Base-by-base conservation (phyloP, 2,113 vertebrate genomes). In the Pleuronectes platessa region DNA sequence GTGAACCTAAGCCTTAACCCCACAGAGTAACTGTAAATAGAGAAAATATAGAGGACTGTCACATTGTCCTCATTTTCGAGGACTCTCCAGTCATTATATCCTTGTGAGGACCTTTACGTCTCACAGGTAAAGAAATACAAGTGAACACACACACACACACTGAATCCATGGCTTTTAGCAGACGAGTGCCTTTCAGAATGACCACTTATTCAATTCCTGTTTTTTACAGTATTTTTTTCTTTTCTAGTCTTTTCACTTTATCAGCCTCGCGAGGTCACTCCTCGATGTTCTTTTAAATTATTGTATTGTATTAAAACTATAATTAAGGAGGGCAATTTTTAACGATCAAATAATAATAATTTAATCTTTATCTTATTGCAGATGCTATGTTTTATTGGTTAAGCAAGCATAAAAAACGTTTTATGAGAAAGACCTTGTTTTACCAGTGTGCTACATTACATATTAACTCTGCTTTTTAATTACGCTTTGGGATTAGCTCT, bases 131-230 rank as follows among this genome's bases (percentile, higher is more conserved):
- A 81, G 78, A 86, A 81, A 84, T 88, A 88, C 83, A 89, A 61
- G 54, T 64, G 9, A 60, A 78, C 47, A 78, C 69, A 86, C 58
- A 76, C 15, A 85, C 85, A 27, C 26, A 90, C 86, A 88, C 85
- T 77, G 82, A 85, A 89, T 68, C 54, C 63, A 95, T 95, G 94
- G 95, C 96, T 97, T 97, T 94, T 90, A 95, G 95, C 95, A 97
- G 94, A 95, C 88, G 95, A 98, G 97, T 99, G 97, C 97, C 97
- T 99, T 99, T 97, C 93, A 94, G 93, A 95, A 95, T 93, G 95
- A 97, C 97, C 97, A 96, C 95, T 97, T 96, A 80, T 88, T 92
- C 83, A 92, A 87, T 89, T 93, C 87, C 83, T 82, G 81, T 69
- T 91, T 87, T 92, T 81, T 82, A 89, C 81, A 77, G 71, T 84